Percentiles rank a stretch among this genome's conserved stretches.
These are phyloP conservation scores for Euproctis similis DNA, from an alignment of 2,888 invertebrate genomes.

Conservation along the genomic window DNA sequence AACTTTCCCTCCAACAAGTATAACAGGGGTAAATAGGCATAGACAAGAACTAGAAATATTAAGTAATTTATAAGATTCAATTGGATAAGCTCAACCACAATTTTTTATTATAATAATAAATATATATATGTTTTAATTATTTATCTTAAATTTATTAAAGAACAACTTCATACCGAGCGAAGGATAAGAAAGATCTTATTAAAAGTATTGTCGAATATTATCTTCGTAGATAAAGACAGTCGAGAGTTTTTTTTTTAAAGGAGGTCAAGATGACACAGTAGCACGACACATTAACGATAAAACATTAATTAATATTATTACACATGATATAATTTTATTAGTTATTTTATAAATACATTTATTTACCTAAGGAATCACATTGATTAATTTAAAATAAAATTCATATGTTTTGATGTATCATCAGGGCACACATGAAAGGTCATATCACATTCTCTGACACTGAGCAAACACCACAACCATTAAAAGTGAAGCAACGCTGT, in stretches of 20 bases:
- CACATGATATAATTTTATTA: no score
- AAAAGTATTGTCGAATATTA: conserved; percentile 54
- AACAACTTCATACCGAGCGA: conserved; percentile 25
- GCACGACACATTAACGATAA: conserved; percentile 38
- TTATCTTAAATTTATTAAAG: conserved; percentile 29
- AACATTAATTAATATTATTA: conserved; percentile 22
- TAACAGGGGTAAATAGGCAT: no score
- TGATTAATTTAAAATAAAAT: conserved; percentile 31
- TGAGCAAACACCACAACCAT: conserved; percentile 59
- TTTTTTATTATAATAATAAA: no score
- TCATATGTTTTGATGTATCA: conserved; percentile 24
- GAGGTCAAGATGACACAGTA: conserved; percentile 51
- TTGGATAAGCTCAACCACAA: conserved; percentile 36
- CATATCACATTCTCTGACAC: conserved; percentile 35
- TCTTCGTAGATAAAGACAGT: conserved; percentile 44
- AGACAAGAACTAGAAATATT: no score
- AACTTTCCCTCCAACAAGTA: no score
- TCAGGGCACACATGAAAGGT: conserved; percentile 27
- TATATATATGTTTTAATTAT: conserved; percentile 25
- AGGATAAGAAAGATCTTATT: no score
- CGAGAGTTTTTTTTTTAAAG: conserved; percentile 35
- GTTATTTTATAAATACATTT: conserved; percentile 24
- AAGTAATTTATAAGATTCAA: conserved; percentile 20
- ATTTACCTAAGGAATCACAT: conserved; percentile 35
- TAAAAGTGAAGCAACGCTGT: conserved; percentile 20